Evolutionary conservation across 2,888 invertebrate species (phyloP).

Genomic region (Apoda limacodes): DNA sequence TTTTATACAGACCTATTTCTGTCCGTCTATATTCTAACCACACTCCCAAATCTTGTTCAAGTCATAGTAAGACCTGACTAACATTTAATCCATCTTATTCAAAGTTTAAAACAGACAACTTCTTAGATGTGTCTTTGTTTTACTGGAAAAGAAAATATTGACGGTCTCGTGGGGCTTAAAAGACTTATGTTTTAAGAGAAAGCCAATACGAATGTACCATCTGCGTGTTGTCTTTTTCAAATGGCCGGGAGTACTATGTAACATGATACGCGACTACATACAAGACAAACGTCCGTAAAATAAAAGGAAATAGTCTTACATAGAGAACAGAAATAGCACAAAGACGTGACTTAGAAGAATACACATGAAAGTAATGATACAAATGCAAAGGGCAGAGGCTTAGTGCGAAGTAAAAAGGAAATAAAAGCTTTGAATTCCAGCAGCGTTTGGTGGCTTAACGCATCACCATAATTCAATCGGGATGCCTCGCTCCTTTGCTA

Average conservation of each 20-base stretch:
- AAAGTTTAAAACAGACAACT: slow-evolving; percentile 25
- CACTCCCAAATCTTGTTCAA: too few species aligned
- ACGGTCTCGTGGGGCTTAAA: slow-evolving; percentile 61
- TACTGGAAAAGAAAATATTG: slow-evolving; percentile 59
- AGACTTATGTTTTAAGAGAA: slow-evolving; percentile 64
- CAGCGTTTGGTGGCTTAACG: slow-evolving; percentile 60
- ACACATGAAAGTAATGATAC: slow-evolving; percentile 41
- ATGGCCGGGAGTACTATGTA: slow-evolving; percentile 49
- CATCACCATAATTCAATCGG: slow-evolving; percentile 67
- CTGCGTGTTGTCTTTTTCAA: slow-evolving; percentile 60
- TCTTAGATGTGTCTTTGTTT: slow-evolving; percentile 48
- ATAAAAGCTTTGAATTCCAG: slow-evolving; percentile 51
- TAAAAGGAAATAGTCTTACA: slow-evolving; percentile 19
- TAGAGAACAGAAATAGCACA: slow-evolving; percentile 28
- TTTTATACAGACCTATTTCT: too few species aligned
- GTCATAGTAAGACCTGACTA: too few species aligned
- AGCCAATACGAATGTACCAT: slow-evolving; percentile 61
- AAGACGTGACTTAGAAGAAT: slow-evolving; percentile 44
- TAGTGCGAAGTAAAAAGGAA: slow-evolving; percentile 52
- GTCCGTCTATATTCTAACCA: too few species aligned
- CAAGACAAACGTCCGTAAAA: slow-evolving; percentile 38
- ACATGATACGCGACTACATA: slow-evolving; percentile 39
- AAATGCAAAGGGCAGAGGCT: slow-evolving; percentile 38
- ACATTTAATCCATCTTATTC: slow-evolving; percentile 59
- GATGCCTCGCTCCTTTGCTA: slow-evolving; percentile 53